These are phyloP conservation scores for Aphaenogaster rudis DNA, from an alignment of 1,140 invertebrate genomes.

Conservation along the genomic window DNA sequence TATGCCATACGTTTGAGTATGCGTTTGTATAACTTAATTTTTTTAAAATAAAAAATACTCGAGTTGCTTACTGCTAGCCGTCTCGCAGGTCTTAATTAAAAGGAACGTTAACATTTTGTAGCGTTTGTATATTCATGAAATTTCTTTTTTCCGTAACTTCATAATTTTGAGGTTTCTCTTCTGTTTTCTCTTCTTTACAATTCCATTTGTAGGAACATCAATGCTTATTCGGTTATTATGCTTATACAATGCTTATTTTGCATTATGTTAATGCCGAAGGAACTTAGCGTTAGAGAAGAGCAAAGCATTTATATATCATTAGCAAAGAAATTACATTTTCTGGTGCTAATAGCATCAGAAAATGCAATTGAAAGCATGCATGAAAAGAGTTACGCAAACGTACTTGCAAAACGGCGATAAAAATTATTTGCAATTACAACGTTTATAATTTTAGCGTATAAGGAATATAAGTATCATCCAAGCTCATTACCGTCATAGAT, in stretches of 20 bases:
- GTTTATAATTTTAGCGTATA: neutral
- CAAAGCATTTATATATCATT: neutral
- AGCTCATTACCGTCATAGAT: neutral
- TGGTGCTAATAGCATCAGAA: neutral
- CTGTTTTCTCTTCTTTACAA: neutral
- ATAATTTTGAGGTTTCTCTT: constrained; percentile 13
- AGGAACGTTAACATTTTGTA: constrained; percentile 7
- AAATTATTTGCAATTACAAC: neutral
- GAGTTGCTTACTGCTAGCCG: neutral
- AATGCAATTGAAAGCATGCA: neutral
- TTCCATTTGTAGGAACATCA: neutral
- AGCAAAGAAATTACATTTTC: constrained; percentile 11
- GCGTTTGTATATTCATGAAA: neutral
- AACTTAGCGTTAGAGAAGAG: neutral
- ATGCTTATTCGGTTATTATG: constrained; percentile 6
- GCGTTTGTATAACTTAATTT: constrained; percentile 4
- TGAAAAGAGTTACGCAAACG: too few species aligned
- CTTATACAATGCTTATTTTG: neutral
- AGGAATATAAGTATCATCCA: neutral
- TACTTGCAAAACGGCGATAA: neutral
- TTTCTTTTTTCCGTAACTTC: constrained; percentile 10
- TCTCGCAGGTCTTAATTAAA: constrained; percentile 32
- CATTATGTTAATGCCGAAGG: neutral
- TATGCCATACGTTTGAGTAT: constrained; percentile 5
- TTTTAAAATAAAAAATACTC: constrained; percentile 16